Conservation (phyloP, 92 coral and sea anemone species). For the Parazoanthus swiftii region DNA sequence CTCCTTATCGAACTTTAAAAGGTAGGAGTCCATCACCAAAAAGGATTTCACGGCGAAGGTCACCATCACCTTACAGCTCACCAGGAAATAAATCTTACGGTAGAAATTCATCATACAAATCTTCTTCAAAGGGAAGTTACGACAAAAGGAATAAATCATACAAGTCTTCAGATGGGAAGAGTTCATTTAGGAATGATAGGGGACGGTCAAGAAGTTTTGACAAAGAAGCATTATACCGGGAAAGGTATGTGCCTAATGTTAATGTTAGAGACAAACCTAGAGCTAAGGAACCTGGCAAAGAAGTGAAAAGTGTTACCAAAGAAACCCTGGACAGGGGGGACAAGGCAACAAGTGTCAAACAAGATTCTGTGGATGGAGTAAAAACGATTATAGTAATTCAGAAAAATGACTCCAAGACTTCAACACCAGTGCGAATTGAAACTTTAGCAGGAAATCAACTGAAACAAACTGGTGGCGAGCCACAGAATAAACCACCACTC, state of each 20-base stretch:
- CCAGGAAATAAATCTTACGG: constrained; percentile 59
- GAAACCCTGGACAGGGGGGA: constrained; percentile 32
- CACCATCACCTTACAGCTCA: constrained; percentile 63
- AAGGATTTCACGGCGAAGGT: constrained; percentile 63
- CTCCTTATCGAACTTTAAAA: constrained; percentile 51
- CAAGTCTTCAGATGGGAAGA: constrained; percentile 50
- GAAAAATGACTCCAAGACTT: constrained; percentile 46
- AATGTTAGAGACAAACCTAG: constrained; percentile 10
- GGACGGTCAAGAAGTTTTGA: constrained; percentile 41
- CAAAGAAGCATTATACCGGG: constrained; percentile 31
- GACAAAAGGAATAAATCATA: constrained; percentile 56
- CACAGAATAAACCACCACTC: constrained; percentile 60
- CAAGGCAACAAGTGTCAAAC: constrained; percentile 38
- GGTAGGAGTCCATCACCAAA: constrained; percentile 68
- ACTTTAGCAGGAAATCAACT: not conserved
- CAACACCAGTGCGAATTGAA: constrained; percentile 47
- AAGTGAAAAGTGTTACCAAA: constrained; percentile 27
- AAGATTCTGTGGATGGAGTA: constrained; percentile 62
- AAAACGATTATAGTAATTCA: constrained; percentile 46
- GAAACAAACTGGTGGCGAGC: not conserved
- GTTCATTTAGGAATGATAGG: constrained; percentile 15
- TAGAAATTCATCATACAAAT: constrained; percentile 57
- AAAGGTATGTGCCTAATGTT: constrained; percentile 24
- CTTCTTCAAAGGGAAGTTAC: constrained; percentile 52
- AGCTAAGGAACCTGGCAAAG: constrained; percentile 33